Base-by-base conservation (phyloP, 2,113 vertebrate species). In the Capricornis sumatraensis region DNA sequence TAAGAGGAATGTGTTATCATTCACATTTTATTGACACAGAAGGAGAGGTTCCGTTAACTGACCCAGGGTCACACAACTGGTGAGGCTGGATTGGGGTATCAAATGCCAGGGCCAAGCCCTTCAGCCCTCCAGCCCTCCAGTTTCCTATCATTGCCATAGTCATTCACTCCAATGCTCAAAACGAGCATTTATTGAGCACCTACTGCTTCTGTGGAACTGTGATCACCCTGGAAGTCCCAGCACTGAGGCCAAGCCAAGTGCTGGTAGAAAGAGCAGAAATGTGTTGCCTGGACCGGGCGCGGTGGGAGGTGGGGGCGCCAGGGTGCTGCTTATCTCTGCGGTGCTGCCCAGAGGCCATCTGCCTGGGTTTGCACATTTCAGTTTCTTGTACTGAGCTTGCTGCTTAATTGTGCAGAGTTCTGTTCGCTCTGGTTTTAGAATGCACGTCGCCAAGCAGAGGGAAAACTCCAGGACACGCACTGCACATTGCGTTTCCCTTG, bases 101-200 rank as follows among this genome's bases (percentile, higher is more conserved):
- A 11, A 17, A 5, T 14, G 21, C 47, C 19, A 6, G 25, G 23
- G 27, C 19, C 67, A 14, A 40, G 21, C 28, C 87, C 19, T 36
- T 4, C 79, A 25, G 58, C 58, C 79, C 33, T n/a, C 71, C 79
- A 25, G 58, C 52, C 79, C n/a, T 36, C 71, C 21, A 9, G 52
- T 45, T 45, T 30, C 33, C 3, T 3, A 0, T 5, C 9, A 4
- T 13, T 2, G 1, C 71, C 21, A 21, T 3, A 21, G 11, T 14
- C 60, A 3, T 8, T 12, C 6, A 27, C 1, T 5, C 14, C 15
- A 4, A 21, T 1, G 3, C n/a, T 53, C 45, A n/a, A 13, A 62
- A 6, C 4, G 11, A n/a, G 50, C 81, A 11, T 7, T 52, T 17
- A n/a, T 27, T 1, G 15, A 81, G 84, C 79, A 47, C 40, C 45